phyloP scores from a whole-genome alignment of 2,797 vertebrate species.

The Aotus griseimembra region DNA sequence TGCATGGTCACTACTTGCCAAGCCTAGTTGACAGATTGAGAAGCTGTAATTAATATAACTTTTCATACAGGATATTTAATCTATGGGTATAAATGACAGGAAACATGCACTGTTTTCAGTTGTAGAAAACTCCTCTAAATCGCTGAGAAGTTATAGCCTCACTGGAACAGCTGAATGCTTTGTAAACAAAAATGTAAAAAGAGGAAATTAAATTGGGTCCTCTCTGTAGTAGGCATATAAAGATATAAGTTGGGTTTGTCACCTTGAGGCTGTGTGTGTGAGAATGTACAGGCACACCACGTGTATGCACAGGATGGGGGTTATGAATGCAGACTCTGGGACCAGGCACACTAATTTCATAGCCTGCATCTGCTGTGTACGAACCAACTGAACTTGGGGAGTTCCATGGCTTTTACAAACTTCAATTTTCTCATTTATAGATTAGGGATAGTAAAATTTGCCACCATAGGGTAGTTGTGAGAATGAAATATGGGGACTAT shows the following conservation, averaged over 20 bases:
- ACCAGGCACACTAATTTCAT: not conserved
- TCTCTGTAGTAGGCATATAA: not conserved
- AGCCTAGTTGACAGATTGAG: accelerated
- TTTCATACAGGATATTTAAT: accelerated
- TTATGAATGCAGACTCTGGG: not conserved
- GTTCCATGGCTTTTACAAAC: not conserved
- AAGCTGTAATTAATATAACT: not conserved
- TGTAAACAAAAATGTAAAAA: not conserved
- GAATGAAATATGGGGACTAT: not conserved
- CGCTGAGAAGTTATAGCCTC: not conserved
- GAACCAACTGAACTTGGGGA: not conserved
- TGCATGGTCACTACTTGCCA: accelerated
- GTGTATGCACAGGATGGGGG: too few species aligned
- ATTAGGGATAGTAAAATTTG: not conserved
- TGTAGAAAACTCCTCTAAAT: not conserved
- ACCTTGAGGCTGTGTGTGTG: too few species aligned
- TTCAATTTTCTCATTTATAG: not conserved
- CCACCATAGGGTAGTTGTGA: not conserved
- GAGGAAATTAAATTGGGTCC: not conserved
- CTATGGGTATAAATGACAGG: not conserved
- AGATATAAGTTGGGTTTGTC: not conserved
- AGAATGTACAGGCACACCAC: not conserved
- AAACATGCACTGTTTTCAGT: not conserved
- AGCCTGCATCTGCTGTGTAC: not conserved
- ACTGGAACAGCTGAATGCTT: not conserved